Base-by-base conservation (phyloP, 2,113 vertebrate genomes). In the Eleginops maclovinus region DNA sequence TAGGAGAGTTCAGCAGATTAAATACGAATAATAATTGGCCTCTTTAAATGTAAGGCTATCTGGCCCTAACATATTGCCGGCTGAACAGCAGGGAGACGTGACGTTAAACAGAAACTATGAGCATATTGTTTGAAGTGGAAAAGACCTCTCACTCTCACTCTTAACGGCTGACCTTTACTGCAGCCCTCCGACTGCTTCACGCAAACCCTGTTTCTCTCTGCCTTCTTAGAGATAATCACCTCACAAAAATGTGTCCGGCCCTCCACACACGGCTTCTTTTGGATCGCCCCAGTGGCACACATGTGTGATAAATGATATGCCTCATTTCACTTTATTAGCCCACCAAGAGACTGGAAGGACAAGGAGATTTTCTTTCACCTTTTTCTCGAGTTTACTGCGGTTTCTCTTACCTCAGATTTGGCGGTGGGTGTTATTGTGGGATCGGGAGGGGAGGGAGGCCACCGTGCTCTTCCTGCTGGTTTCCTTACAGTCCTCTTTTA, bases 91-190 rank as follows among this genome's bases (percentile, higher is more conserved):
- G 86, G 82, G 55, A 73, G 65, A 55, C 12, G 5, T 26, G 56
- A 85, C 0, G 69, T 63, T 44, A 72, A 88, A 65, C 61, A 59
- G 58, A 36, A 82, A 44, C 60, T 49, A 55, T 43, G 75, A 68
- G 75, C 46, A 28, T n/a, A 77, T 67, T 71, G 71, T 84, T 88
- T 92, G 83, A 89, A 82, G 82, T 80, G 79, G 68, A 8, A 43
- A 40, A 68, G 62, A 64, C 68, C 77, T 69, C 85, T 72, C 16
- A 4, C 43, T 7, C 50, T 70, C 46, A 2, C 60, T 87, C 77
- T 56, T 58, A 73, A 65, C 75, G 65, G 41, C 76, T 91, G 89
- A 92, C 91, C 88, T 89, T 90, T 78, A 56, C 43, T 9, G 55
- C 40, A 41, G 79, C 70, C 87, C 85, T 72, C 82, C 83, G 63